Percentiles rank a stretch among this genome's conserved stretches.
phyloP scores from a whole-genome alignment of 2,888 invertebrate genomes.

The Tethea ocularis region DNA sequence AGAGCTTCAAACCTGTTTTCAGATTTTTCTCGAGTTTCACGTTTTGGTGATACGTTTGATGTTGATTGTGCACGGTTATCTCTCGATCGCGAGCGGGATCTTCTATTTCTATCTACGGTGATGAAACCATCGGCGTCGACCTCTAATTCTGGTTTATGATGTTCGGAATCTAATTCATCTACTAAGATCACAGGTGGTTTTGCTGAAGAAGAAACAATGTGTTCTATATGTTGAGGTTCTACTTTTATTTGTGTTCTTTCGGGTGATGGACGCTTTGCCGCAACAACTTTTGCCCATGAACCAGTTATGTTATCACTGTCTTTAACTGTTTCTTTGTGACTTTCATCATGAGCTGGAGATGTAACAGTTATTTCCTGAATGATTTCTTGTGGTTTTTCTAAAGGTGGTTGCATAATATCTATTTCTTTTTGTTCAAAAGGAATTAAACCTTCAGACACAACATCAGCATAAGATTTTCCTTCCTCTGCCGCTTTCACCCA shows the following conservation, averaged over 20 bases:
- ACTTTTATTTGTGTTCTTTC: conserved; percentile 48
- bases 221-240: conserved; percentile 31
- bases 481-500: conserved; percentile 81
- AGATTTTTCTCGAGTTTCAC: conserved; percentile 55
- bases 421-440: conserved; percentile 32
- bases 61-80: conserved; percentile 60
- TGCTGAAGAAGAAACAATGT: conserved; percentile 24
- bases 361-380: conserved; percentile 21
- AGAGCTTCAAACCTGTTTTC: conserved; percentile 69
- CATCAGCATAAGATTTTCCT: conserved; percentile 88
- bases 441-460: conserved; percentile 80
- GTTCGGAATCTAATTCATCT: conserved; percentile 57
- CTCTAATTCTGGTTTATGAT: conserved; percentile 50
- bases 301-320: conserved; percentile 37
- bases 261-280: conserved; percentile 59
- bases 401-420: conserved; percentile 24
- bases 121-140: conserved; percentile 77
- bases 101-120: conserved; percentile 72
- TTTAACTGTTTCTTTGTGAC: conserved; percentile 21
- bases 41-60: conserved; percentile 43
- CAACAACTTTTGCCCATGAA: conserved; percentile 77
- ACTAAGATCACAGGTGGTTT: conserved; percentile 67
- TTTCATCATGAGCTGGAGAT: conserved; percentile 15
- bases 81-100: conserved; percentile 82
- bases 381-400: conserved; percentile 27